Evolutionary conservation across 2,888 invertebrate species (phyloP), one percentile per base, ranked within the genome.

Genomic region (Lasioglossum pauxillum): DNA sequence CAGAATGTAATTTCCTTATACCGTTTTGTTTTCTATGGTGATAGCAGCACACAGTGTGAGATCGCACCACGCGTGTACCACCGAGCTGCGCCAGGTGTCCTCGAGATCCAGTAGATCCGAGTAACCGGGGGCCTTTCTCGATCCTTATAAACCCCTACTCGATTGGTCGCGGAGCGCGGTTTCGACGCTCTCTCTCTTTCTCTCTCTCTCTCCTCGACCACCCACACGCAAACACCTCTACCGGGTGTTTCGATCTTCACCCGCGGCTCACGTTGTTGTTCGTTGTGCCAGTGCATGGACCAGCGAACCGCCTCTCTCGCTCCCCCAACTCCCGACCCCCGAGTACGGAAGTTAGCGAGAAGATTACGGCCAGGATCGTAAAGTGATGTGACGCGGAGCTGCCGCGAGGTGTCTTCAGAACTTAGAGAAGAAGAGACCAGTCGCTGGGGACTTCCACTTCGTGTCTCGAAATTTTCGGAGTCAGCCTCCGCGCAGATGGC

Each of bases 51-150:
- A 57, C 2, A n/a, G 23, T 7, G 23, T 53, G 76, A 67, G 76
- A 73, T 78, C 69, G 75, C n/a, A 57, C 78, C 86, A 81, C 86
- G 86, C 86, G 86, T 81, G 81, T 53, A 75, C 46, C 35, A 5
- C 64, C 41, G 31, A 67, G 31, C 76, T 64, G 60, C 60, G 77
- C 41, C 74, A 74, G 85, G 41, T 85, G 80, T 77, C 49, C 75
- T 60, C 44, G 10, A 35, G 44, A 73, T 72, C 44, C 16, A 27
- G 31, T 44, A n/a, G 69, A 77, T 57, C 67, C 31, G 64, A 31
- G 19, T 10, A 53, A 53, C 38, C 38, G 23, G 64, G 19, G 41
- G 4, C 14, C 41, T 16, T n/a, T 64, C 64, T 76, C 23, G 76
- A 76, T 76, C 64, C 38, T 57, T n/a, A 44, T 44, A n/a, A 57